Base-by-base conservation (phyloP, 2,888 invertebrate genomes). In the Apamea epomidion region DNA sequence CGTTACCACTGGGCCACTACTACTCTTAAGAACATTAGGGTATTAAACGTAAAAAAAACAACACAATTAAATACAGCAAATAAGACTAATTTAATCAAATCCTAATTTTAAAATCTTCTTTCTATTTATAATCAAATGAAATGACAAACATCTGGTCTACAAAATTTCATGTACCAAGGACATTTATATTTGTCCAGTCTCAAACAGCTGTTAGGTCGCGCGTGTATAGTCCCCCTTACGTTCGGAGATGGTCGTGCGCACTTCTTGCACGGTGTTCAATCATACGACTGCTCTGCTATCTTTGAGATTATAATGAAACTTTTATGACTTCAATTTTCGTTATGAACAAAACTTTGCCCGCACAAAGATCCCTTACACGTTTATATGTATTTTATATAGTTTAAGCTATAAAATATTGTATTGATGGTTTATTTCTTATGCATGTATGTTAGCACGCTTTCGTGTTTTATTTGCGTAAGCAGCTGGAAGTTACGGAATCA, bases 221-320 rank as follows among this genome's bases (percentile, higher is more conserved):
- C n/a, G 87, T 94, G 90, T 93, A 89, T 72, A 93, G 77, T 80
- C 84, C 86, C 89, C 93, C 89, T 95, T 88, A 94, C 80, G 85
- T 90, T 88, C 84, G 78, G 90, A 93, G 93, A 93, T 93, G 92
- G 91, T 91, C 91, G 91, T 93, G 93, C 92, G 93, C 94, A 94
- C 95, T 95, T 92, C 91, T 92, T 91, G 88, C 91, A 91, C 91
- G 93, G 93, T 93, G 91, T 93, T 96, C 95, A 95, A 95, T 95
- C 95, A 94, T 93, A 96, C 93, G 93, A 96, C 96, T 94, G 95
- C 94, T 94, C 94, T 92, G 93, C 93, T 96, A 96, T 96, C 95
- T 95, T 91, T 91, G 91, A 95, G 94, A 95, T 96, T 96, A 96
- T 95, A 96, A 96, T 95, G 96, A 96, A 96, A 96, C 94, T 96